phyloP scores from a whole-genome alignment of 2,888 invertebrate genomes.

The Flabesymbios commensalis region DNA sequence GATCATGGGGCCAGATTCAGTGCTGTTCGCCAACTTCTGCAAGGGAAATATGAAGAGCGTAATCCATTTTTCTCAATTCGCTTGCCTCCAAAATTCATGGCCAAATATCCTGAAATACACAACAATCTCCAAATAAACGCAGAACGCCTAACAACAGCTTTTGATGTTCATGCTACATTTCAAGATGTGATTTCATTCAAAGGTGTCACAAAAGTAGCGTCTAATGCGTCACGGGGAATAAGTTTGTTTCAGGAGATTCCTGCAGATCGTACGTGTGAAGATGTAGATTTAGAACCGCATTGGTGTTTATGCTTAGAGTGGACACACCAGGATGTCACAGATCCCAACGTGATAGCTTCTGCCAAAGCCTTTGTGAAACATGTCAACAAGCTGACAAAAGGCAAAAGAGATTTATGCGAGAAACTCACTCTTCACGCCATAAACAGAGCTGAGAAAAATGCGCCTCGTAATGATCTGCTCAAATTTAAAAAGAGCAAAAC shows the following conservation, averaged over 20 bases:
- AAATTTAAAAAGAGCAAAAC: slow-evolving; percentile 77
- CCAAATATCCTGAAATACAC: slow-evolving; percentile 68
- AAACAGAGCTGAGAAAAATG: slow-evolving; percentile 18
- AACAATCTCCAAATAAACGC: slow-evolving; percentile 69
- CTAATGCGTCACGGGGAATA: slow-evolving; percentile 60
- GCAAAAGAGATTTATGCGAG: slow-evolving; percentile 17
- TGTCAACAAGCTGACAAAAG: slow-evolving; percentile 25
- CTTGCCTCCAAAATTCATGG: slow-evolving; percentile 74
- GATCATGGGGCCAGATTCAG: slow-evolving; percentile 87
- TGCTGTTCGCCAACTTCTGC: slow-evolving; percentile 79
- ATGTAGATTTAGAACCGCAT: slow-evolving; percentile 90
- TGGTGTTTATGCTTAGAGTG: slow-evolving; percentile 96
- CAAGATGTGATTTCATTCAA: slow-evolving; percentile 72
- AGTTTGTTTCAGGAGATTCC: slow-evolving; percentile 64
- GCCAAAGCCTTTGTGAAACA: slow-evolving; percentile 15
- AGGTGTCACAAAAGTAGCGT: too few relatives aligned
- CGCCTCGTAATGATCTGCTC: slow-evolving; percentile 64
- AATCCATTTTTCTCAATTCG: slow-evolving; percentile 82
- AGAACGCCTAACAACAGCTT: slow-evolving; percentile 79
- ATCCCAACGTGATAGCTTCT: slow-evolving; percentile 39
- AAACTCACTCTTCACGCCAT: slow-evolving; percentile 18
- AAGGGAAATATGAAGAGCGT: slow-evolving; percentile 90
- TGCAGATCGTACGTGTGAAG: slow-evolving; percentile 76
- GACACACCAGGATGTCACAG: slow-evolving; percentile 68
- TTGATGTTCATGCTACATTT: slow-evolving; percentile 84